Base-by-base conservation (phyloP, 1,140 invertebrate genomes). In the Drosophila lowei region DNA sequence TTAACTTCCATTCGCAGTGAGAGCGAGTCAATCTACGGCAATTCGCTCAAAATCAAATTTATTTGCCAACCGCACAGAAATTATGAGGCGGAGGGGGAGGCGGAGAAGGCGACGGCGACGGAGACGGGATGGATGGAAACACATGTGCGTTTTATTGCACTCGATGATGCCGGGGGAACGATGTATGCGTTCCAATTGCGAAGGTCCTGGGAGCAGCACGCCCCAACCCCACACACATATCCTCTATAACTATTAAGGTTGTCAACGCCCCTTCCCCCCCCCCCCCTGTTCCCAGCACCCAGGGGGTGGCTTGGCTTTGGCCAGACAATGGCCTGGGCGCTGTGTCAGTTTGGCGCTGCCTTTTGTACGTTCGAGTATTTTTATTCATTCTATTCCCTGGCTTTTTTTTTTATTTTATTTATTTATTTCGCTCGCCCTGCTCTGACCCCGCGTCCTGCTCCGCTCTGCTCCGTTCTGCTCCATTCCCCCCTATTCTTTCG, bases 81-180 rank as follows among this genome's bases (percentile, higher is more conserved):
- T 85, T 85, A 85, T 85, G 81, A 80, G 57, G 46, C 54, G 25
- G 34, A 30, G 49, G n/a, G 9, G 43, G 38, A 18, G 23, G 41
- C 11, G 16, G 30, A 9, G 50, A 18, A 18, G 16, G 16, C 16
- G 38, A 30, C 38, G 16, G 21, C n/a, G 11, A 30, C 6, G 52
- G 44, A 15, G 49, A 15, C 13, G 52, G 23, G 62, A 71, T 25
- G 23, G 23, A 64, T 57, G 21, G 55, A 55, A 77, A 77, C 81
- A 81, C 81, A 85, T 85, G 81, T 85, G 81, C 81, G 81, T 85
- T 85, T 86, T 85, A 85, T 85, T 85, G 81, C 81, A 85, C 64
- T 86, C 68, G 9, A 34, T 25, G 23, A 11, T 38, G 74, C 73
- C 74, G 70, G 68, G 72, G 63, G 42, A 46, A n/a, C 44, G 42